Evolutionary conservation across 2,888 invertebrate species (phyloP).

Genomic region (Prenolepis imparis): DNA sequence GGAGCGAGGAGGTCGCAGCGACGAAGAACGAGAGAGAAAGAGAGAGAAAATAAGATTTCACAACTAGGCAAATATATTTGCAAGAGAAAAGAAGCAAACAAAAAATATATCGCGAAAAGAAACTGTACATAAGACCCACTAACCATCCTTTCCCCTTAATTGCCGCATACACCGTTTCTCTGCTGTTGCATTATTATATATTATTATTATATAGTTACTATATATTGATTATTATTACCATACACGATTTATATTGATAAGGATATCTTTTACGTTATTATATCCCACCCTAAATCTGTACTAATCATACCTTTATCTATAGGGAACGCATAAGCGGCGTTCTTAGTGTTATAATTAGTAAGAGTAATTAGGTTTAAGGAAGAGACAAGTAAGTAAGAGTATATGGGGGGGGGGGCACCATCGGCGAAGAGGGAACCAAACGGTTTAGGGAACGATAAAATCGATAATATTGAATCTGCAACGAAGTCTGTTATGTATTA

Average conservation of each 20-base stretch:
- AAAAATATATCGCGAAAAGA: constrained; percentile 49
- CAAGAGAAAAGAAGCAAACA: constrained; percentile 54
- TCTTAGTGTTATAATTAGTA: constrained; percentile 66
- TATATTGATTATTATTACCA: constrained; percentile 63
- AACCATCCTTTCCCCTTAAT: constrained; percentile 49
- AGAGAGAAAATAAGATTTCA: constrained; percentile 35
- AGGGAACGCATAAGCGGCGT: constrained; percentile 59
- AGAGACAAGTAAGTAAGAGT: constrained; percentile 33
- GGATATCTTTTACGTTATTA: constrained; percentile 73
- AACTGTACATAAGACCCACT: constrained; percentile 48
- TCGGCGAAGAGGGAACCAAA: constrained; percentile 43
- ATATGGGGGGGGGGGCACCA: constrained; percentile 56
- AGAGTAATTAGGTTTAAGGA: constrained; percentile 66
- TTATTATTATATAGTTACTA: constrained; percentile 56
- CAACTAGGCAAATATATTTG: constrained; percentile 39
- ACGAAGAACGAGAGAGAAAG: constrained; percentile 46
- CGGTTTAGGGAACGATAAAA: not conserved
- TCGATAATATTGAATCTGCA: constrained; percentile 20
- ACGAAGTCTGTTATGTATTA: constrained; percentile 2
- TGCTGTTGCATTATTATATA: constrained; percentile 69
- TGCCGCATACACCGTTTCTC: constrained; percentile 61
- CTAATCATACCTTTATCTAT: constrained; percentile 62
- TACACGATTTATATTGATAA: constrained; percentile 65
- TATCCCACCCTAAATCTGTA: constrained; percentile 66
- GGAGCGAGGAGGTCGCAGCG: constrained; percentile 59